These are phyloP conservation scores for Rhynchomys soricoides DNA, from an alignment of 2,113 vertebrate genomes.

Conservation along the genomic window DNA sequence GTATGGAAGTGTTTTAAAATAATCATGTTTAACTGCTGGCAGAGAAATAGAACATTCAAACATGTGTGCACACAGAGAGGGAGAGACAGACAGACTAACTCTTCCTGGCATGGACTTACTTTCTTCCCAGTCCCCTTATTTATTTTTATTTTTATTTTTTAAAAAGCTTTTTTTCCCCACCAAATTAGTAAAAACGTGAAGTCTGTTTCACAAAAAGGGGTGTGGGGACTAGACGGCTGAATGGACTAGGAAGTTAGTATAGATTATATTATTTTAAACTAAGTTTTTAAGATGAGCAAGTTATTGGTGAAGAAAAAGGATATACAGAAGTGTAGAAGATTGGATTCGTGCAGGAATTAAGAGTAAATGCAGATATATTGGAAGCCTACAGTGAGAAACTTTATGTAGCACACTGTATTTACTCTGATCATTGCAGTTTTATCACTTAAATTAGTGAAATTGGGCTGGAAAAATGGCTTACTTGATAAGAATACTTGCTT, in stretches of 20 bases:
- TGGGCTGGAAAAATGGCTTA: neutral
- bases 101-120: neutral
- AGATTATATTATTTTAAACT: slow-evolving; percentile 28
- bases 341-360: neutral
- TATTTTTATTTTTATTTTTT: too few relatives aligned
- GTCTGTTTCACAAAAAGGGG: neutral
- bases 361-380: neutral
- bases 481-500: neutral
- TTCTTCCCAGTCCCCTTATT: neutral
- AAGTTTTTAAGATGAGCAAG: neutral
- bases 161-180: neutral
- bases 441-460: slow-evolving; percentile 36
- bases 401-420: slow-evolving; percentile 32
- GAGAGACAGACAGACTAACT: neutral
- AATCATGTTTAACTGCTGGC: neutral
- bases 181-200: neutral
- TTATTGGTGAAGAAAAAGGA: neutral
- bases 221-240: neutral
- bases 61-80: neutral
- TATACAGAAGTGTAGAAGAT: slow-evolving; percentile 19
- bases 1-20: neutral
- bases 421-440: slow-evolving; percentile 4
- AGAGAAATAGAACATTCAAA: neutral
- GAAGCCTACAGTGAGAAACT: neutral
- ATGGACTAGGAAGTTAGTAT: slow-evolving; percentile 14